These are phyloP conservation scores for Vireo griseus DNA, from an alignment of 2,797 vertebrate genomes.

Conservation along the genomic window DNA sequence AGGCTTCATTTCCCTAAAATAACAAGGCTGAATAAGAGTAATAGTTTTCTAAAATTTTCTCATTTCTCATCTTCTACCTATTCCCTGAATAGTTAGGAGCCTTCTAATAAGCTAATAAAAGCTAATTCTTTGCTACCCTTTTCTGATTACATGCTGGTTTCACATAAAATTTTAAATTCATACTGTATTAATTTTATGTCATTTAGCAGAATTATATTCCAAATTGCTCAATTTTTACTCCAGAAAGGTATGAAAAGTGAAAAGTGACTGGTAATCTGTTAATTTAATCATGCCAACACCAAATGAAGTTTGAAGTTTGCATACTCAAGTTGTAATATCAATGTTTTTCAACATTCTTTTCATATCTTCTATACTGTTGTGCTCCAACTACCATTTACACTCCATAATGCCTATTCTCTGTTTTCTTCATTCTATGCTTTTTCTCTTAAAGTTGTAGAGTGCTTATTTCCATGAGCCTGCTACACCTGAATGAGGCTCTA, in stretches of 20 bases:
- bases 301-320: not conserved
- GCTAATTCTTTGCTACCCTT: not conserved
- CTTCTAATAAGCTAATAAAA: not conserved
- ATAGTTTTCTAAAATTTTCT: not conserved
- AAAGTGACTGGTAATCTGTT: not conserved
- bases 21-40: not conserved
- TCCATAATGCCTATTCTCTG: not conserved
- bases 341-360: not conserved
- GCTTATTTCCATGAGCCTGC: not conserved
- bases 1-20: not conserved
- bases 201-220: not conserved
- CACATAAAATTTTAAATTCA: accelerated
- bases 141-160: not conserved
- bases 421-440: not conserved
- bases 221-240: not conserved
- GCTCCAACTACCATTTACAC: not conserved
- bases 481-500: not conserved
- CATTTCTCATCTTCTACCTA: not conserved
- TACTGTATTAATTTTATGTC: not conserved
- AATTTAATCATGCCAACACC: not conserved
- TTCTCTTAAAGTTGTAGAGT: not conserved
- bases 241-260: accelerated
- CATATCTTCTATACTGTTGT: not conserved
- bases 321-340: not conserved
- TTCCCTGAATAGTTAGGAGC: not conserved